Conservation (phyloP, 1,140 invertebrate genomes). For the Tribolium castaneum region DNA sequence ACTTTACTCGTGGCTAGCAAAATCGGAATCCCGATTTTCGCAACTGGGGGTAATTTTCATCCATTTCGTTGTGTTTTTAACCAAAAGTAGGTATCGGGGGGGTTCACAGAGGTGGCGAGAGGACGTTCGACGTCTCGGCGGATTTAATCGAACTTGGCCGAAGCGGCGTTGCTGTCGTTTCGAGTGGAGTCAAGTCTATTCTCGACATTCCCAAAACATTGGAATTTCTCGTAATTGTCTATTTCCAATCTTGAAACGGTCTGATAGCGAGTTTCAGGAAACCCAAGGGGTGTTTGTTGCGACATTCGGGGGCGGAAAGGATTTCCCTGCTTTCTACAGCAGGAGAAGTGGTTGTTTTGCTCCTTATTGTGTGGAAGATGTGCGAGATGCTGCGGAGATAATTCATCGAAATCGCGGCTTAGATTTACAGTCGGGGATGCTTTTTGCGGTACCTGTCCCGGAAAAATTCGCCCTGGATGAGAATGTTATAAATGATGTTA, state of each 20-base stretch:
- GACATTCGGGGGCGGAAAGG: conserved; percentile 72
- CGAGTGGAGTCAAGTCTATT: conserved; percentile 97
- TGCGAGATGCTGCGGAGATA: conserved; percentile 78
- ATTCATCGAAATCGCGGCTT: conserved; percentile 72
- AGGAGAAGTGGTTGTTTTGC: conserved; percentile 74
- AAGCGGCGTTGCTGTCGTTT: conserved; percentile 90
- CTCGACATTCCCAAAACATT: conserved; percentile 94
- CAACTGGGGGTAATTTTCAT: conserved; percentile 77
- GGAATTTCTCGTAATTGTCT: conserved; percentile 84
- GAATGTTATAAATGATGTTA: conserved; percentile 74
- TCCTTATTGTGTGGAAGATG: conserved; percentile 74
- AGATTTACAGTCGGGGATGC: conserved; percentile 79
- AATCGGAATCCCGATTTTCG: conserved; percentile 92
- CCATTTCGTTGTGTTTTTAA: neutral
- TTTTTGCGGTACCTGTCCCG: conserved; percentile 94
- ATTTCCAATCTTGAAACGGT: neutral
- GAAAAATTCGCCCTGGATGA: conserved; percentile 73
- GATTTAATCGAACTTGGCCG: conserved; percentile 92
- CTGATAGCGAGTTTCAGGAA: conserved; percentile 72
- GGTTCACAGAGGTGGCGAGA: conserved; percentile 90
- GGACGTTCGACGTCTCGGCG: conserved; percentile 92
- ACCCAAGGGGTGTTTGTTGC: conserved; percentile 94
- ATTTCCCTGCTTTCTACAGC: conserved; percentile 94
- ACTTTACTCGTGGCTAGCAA: conserved; percentile 88
- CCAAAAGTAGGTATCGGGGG: conserved; percentile 80